Conservation (phyloP, 2,797 vertebrate genomes). For the Sebastes variabilis region DNA sequence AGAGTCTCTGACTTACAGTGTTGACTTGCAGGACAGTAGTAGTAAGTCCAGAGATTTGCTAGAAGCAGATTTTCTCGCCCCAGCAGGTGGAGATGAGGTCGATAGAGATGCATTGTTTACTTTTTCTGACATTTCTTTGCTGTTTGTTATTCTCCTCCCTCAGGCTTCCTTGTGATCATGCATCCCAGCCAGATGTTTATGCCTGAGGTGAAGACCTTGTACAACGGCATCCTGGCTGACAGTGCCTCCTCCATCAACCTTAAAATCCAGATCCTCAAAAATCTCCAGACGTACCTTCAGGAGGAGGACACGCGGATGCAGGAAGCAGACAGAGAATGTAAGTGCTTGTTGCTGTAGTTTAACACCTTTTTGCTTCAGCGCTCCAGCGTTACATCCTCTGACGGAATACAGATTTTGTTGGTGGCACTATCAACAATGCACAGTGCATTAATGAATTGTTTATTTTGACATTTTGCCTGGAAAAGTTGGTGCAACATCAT, state of each 20-base stretch:
- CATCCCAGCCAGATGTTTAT: constrained; percentile 98
- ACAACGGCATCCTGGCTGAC: constrained; percentile 95
- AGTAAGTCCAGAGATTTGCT: not conserved
- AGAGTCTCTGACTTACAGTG: not conserved
- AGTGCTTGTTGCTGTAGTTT: constrained; percentile 52
- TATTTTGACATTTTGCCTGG: not conserved
- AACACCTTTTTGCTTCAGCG: not conserved
- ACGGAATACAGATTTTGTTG: not conserved
- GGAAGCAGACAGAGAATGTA: constrained; percentile 96
- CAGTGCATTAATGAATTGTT: not conserved
- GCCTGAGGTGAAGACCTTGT: constrained; percentile 94
- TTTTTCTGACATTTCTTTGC: not conserved
- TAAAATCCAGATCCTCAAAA: constrained; percentile 98
- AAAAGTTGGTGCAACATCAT: not conserved
- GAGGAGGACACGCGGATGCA: constrained; percentile 98
- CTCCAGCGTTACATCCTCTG: not conserved
- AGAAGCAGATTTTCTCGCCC: not conserved
- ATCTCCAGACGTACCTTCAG: constrained; percentile 97
- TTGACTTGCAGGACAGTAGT: not conserved
- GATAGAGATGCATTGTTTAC: not conserved
- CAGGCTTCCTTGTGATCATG: constrained; percentile 97
- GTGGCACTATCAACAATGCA: not conserved
- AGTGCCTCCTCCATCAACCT: constrained; percentile 90
- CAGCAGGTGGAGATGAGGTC: not conserved
- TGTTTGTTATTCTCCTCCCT: constrained; percentile 13